A percentile compares a stretch with the other conserved stretches of the same genome.
Evolutionary conservation across 1,140 invertebrate genomes (phyloP).

Genomic region (Conus ventricosus): DNA sequence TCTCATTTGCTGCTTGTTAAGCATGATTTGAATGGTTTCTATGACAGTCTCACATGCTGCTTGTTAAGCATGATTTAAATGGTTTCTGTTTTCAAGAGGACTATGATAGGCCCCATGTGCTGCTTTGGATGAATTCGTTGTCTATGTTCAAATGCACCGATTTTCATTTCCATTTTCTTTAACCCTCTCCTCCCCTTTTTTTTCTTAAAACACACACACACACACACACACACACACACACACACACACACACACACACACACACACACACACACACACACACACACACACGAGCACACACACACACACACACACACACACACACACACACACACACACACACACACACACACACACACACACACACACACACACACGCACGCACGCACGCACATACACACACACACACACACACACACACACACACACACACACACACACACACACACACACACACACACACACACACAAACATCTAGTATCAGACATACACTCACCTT

Average conservation of each 20-base stretch:
- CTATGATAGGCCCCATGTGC: background rate
- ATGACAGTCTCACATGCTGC: background rate
- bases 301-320: slow-evolving; percentile 47
- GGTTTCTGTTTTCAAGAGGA: background rate
- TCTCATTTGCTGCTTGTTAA: background rate
- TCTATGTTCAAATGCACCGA: background rate
- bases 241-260: slow-evolving; percentile 54
- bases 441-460: slow-evolving; percentile 45
- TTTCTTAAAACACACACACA: no score
- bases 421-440: slow-evolving; percentile 45
- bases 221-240: slow-evolving; percentile 41
- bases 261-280: slow-evolving; percentile 51
- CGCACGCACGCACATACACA: slow-evolving; percentile 51
- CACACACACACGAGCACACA: slow-evolving; percentile 45
- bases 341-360: no score
- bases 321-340: slow-evolving; percentile 40
- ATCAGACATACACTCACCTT: background rate
- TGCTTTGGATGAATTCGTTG: background rate
- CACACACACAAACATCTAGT: no score
- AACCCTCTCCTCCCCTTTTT: no score
- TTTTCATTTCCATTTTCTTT: background rate
- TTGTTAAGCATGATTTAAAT: background rate
- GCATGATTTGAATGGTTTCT: background rate
- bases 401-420: slow-evolving; percentile 45
- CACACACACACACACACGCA: slow-evolving; percentile 47